These are phyloP conservation scores for Folsomia candida DNA, from an alignment of 2,888 invertebrate genomes.

Conservation along the genomic window DNA sequence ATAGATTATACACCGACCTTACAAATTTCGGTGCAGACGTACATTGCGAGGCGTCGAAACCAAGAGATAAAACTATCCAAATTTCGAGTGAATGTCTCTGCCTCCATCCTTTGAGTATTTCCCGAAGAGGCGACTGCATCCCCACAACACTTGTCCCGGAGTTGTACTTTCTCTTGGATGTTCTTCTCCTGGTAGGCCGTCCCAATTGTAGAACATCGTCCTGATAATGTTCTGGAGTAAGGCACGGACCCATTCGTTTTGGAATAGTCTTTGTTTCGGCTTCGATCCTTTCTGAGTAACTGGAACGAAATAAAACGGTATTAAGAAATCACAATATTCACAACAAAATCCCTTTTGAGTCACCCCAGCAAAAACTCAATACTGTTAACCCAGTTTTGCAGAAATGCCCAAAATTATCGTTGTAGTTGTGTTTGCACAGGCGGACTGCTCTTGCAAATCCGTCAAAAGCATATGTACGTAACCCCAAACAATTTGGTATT, in stretches of 20 bases:
- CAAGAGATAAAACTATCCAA: slow-evolving; percentile 96
- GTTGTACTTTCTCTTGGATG: neutral
- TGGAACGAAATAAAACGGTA: too few relatives aligned
- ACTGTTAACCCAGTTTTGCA: too few relatives aligned
- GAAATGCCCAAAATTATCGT: too few relatives aligned
- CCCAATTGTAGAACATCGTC: neutral
- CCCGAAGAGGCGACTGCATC: neutral
- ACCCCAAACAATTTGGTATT: neutral
- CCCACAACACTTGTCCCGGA: neutral
- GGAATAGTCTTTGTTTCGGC: neutral
- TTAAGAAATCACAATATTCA: neutral
- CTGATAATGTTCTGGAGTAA: neutral
- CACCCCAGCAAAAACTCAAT: too few relatives aligned
- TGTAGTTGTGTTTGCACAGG: too few relatives aligned
- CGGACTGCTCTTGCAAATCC: too few relatives aligned
- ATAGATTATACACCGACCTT: slow-evolving; percentile 65
- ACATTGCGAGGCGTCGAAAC: slow-evolving; percentile 93
- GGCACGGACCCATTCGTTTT: neutral
- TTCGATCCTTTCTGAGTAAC: slow-evolving; percentile 7
- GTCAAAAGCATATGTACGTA: neutral
- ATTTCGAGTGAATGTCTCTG: slow-evolving; percentile 66
- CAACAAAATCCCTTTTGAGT: neutral
- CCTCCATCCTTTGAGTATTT: neutral
- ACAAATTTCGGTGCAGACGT: slow-evolving; percentile 92
- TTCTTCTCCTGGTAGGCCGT: neutral